phyloP scores from a whole-genome alignment of 2,888 invertebrate species.

The Arenicola marina region DNA sequence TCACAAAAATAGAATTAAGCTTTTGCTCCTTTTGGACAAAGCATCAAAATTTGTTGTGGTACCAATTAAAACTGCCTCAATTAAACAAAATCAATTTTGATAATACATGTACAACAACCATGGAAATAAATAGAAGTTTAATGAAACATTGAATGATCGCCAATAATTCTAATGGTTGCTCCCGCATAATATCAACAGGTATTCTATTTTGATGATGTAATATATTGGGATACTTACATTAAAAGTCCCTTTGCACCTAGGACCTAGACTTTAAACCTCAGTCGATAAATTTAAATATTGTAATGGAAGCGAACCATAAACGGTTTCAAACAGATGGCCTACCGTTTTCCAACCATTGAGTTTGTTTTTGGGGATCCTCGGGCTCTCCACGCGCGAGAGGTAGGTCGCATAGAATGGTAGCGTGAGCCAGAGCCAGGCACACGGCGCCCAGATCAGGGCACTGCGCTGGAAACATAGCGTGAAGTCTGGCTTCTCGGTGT shows the following conservation, averaged over 20 bases:
- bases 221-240: neutral
- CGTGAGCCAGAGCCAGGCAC: conserved; percentile 80
- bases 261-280: too few species aligned
- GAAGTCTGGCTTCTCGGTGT: conserved; percentile 70
- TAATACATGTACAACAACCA: too few species aligned
- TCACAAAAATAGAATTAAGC: too few species aligned
- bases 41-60: too few species aligned
- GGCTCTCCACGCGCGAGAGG: conserved; percentile 2
- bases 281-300: neutral
- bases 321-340: conserved; percentile 28
- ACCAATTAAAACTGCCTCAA: too few species aligned
- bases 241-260: neutral
- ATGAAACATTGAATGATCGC: too few species aligned
- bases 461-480: conserved; percentile 92
- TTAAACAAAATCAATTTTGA: too few species aligned
- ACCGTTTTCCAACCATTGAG: conserved; percentile 53
- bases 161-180: too few species aligned
- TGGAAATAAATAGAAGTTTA: too few species aligned
- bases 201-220: too few species aligned
- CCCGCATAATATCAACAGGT: too few species aligned
- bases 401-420: conserved; percentile 65
- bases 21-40: too few species aligned
- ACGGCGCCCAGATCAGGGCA: conserved; percentile 86
- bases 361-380: conserved; percentile 33
- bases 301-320: neutral